Conservation (phyloP, 2,888 invertebrate genomes). For the Lycocerus yunnanus region DNA sequence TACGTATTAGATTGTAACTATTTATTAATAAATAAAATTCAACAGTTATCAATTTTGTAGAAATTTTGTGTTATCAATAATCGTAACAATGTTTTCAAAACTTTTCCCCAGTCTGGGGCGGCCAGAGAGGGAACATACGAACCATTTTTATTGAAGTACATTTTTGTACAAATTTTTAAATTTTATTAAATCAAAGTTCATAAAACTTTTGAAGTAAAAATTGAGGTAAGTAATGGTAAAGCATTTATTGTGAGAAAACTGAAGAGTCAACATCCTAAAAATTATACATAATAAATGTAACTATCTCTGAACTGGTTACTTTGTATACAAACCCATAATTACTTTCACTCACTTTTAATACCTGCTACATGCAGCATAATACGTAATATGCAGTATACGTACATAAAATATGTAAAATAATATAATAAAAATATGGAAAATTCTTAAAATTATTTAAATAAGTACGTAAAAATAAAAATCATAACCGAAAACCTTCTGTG, state of each 20-base stretch:
- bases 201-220: no score
- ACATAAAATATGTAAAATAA: neutral
- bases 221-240: neutral
- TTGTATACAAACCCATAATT: neutral
- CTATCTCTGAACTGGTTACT: neutral
- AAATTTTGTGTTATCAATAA: no score
- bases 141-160: no score
- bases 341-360: neutral
- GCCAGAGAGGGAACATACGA: no score
- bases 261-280: neutral
- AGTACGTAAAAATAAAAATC: neutral
- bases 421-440: neutral
- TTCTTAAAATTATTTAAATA: neutral
- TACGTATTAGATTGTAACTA: no score
- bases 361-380: neutral
- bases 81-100: no score
- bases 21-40: no score
- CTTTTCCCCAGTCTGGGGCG: no score
- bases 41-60: no score
- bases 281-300: neutral
- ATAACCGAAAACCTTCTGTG: no score
- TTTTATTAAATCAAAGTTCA: no score
- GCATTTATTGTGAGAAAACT: neutral
- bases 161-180: no score
- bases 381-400: neutral